Evolutionary conservation across 2,797 vertebrate genomes (phyloP), one percentile per base, ranked within the genome.

Genomic region (Syndactyla subalaris): DNA sequence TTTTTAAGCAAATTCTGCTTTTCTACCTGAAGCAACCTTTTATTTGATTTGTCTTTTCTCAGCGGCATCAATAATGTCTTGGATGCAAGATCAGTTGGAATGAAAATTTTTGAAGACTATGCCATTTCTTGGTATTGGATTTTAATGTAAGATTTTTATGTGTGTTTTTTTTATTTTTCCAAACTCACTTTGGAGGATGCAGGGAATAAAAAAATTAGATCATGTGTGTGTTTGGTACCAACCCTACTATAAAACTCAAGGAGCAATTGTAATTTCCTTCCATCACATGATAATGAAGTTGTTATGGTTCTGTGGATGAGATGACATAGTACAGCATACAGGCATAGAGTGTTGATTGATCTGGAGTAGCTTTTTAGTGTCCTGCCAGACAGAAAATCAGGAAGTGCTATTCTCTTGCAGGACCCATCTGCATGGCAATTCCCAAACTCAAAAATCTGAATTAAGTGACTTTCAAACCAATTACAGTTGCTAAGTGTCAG

Each of bases 81-180:
- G 78, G 98, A 99, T 89, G 98, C 98, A 95, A 99, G 98, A 98
- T 98, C 99, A 94, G 67, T 99, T 86, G 98, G 98, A 92, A 95
- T 98, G 92, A 99, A 98, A 98, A 98, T 99, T 95, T 99, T 99
- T 98, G 99, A 99, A 97, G 99, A 99, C 97, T 99, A 99, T 93
- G 98, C 98, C 88, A 99, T 98, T 88, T 99, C 99, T 83, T 99
- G 99, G 99, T 98, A 98, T 95, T 99, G 99, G 99, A 99, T 99
- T 92, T 97, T 99, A 94, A 97, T 98, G 99, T 99, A 98, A 99
- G 99, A 97, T 55, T 24, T 59, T 81, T 15, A 34, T 32, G 21
- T 22, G 73, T 22, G 63, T 91, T 91, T 43, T 45, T 79, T 77
- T 62, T 36, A 5, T 66, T 75, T 63, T 85, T 88, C 6, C 18